These are phyloP conservation scores for Hydropsyche tenuis DNA, from an alignment of 1,140 invertebrate genomes.

Conservation along the genomic window DNA sequence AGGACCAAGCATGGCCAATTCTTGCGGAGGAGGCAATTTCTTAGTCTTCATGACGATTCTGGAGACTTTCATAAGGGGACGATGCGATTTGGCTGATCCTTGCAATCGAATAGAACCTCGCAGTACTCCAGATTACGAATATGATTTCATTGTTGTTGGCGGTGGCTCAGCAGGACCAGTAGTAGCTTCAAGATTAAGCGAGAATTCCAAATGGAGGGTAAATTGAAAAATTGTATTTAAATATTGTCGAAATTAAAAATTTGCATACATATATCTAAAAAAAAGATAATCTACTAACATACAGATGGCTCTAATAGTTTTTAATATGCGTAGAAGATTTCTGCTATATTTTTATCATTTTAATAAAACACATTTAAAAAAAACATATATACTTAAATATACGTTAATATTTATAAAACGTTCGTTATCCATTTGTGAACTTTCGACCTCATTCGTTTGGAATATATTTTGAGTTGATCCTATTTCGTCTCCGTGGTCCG, in stretches of 20 bases:
- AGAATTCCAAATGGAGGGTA: constrained; percentile 68
- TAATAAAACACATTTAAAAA: no score
- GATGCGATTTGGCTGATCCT: constrained; percentile 71
- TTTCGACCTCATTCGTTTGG: neutral
- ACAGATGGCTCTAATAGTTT: no score
- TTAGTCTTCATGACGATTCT: constrained; percentile 85
- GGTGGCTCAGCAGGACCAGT: constrained; percentile 87
- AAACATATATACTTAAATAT: no score
- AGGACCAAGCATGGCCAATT: constrained; percentile 72
- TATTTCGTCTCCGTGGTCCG: neutral
- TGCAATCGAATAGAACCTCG: constrained; percentile 45
- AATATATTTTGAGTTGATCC: neutral
- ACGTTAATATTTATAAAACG: no score
- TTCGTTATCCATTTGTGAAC: neutral
- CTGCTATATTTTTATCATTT: no score
- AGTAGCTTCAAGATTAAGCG: constrained; percentile 71
- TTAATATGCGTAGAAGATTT: no score
- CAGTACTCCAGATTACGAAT: constrained; percentile 59
- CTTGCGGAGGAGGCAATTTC: constrained; percentile 74
- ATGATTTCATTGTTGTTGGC: constrained; percentile 82
- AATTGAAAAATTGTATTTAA: neutral
- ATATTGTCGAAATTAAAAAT: no score
- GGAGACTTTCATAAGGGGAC: constrained; percentile 79
- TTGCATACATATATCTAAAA: no score
- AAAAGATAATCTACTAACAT: no score